Evolutionary conservation across 2,797 vertebrate species (phyloP).

Genomic region (Mus spretus): DNA sequence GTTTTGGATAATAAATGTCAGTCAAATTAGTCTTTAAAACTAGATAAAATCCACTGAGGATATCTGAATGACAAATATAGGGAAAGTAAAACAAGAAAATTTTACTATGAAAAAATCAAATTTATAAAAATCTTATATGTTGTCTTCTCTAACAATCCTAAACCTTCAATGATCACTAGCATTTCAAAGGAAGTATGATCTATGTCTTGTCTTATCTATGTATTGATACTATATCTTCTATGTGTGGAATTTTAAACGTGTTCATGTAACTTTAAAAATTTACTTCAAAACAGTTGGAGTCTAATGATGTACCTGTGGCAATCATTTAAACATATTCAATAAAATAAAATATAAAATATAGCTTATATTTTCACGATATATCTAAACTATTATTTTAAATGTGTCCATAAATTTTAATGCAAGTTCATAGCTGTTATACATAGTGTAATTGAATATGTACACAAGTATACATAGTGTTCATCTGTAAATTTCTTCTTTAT

Average conservation of each 20-base stretch:
- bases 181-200: neutral
- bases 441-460: neutral
- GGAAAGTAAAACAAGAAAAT: neutral
- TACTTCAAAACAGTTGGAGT: neutral
- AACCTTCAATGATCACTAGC: neutral
- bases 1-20: slow-evolving; percentile 4
- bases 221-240: neutral
- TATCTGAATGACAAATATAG: neutral
- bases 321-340: neutral
- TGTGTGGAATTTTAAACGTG: neutral
- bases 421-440: neutral
- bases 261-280: too few relatives aligned
- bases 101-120: neutral
- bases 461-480: rapidly evolving
- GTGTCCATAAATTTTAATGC: neutral
- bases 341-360: neutral
- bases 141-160: neutral
- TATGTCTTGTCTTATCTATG: neutral
- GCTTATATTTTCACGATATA: neutral
- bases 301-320: neutral
- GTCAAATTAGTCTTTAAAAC: neutral
- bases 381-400: neutral
- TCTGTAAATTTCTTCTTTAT: neutral
- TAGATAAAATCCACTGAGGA: neutral
- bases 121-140: neutral